Base-by-base conservation (phyloP, 1,140 invertebrate species). In the Ptiloglossa arizonensis region DNA sequence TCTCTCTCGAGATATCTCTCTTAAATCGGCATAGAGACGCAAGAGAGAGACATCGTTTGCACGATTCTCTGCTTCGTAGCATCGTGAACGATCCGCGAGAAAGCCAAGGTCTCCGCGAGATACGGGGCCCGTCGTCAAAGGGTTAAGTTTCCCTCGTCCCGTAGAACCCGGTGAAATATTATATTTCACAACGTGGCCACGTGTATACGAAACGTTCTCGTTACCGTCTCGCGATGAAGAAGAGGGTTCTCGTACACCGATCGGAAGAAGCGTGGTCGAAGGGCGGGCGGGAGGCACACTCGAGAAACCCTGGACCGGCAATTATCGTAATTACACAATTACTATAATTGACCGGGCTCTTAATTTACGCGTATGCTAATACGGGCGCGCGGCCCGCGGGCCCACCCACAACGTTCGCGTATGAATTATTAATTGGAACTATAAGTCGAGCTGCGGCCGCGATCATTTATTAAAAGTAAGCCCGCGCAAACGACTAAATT, bases 391-490 rank as follows among this genome's bases (percentile, higher is more conserved):
- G n/a, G 27, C 50, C 38, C 27, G 59, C 71, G 38, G 46, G 63
- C 63, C 81, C 83, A 81, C 80, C 72, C 84, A 79, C 50, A 52
- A 59, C 64, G 64, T 70, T 50, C 35, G 19, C 72, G 79, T 81
- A 87, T 87, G 86, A 88, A 88, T 87, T 87, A 87, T 88, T 87
- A 87, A 88, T 88, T 87, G 54, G 32, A 64, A 81, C 64, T 68
- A 57, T 56, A 68, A 82, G 70, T 32, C 59, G 52, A 35, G 32
- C 54, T 27, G 44, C 27, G n/a, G 48, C 50, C 41, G 44, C 46
- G 50, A 68, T 76, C 68, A 69, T 80, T 68, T 80, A 80, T 80
- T 75, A 27, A 71, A 72, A 78, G 29, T 59, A 69, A 69, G 15
- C 73, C 29, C 29, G 24, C 15, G 46, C 32, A 19, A n/a, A 5